phyloP scores from a whole-genome alignment of 2,113 vertebrate species.

The Seriola aureovittata region DNA sequence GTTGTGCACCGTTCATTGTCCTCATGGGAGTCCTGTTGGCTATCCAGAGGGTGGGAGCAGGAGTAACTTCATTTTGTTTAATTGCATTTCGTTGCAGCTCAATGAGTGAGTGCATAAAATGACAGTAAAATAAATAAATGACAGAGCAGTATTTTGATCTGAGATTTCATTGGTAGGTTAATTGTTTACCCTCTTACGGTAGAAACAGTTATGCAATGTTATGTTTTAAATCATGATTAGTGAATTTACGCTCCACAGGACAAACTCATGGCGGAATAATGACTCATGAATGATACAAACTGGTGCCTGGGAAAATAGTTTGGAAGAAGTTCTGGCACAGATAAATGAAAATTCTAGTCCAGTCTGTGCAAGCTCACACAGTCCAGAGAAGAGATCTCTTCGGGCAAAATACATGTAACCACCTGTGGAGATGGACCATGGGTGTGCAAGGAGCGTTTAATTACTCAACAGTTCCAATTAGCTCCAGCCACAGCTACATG shows the following conservation, averaged over 20 bases:
- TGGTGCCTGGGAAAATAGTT: background rate
- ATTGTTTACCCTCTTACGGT: background rate
- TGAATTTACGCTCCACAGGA: background rate
- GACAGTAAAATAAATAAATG: too few species aligned
- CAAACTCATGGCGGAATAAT: background rate
- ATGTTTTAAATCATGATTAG: background rate
- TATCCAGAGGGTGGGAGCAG: background rate
- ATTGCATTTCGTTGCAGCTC: slow-evolving; percentile 18
- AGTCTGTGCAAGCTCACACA: too few species aligned
- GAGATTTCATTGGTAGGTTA: background rate
- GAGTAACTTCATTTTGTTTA: slow-evolving; percentile 20
- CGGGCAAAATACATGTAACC: too few species aligned
- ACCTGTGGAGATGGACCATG: too few species aligned
- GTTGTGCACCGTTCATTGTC: slow-evolving; percentile 10
- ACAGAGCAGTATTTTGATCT: background rate
- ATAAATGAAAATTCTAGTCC: too few species aligned
- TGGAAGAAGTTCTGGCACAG: background rate
- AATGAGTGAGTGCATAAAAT: slow-evolving; percentile 1
- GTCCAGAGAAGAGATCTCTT: too few species aligned
- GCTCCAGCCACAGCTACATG: too few species aligned
- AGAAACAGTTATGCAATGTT: background rate
- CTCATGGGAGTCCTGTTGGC: background rate
- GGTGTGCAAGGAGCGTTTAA: too few species aligned
- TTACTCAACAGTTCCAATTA: too few species aligned
- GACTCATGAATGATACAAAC: background rate